phyloP scores from a whole-genome alignment of 2,797 vertebrate species.

The Channallabes apus region DNA sequence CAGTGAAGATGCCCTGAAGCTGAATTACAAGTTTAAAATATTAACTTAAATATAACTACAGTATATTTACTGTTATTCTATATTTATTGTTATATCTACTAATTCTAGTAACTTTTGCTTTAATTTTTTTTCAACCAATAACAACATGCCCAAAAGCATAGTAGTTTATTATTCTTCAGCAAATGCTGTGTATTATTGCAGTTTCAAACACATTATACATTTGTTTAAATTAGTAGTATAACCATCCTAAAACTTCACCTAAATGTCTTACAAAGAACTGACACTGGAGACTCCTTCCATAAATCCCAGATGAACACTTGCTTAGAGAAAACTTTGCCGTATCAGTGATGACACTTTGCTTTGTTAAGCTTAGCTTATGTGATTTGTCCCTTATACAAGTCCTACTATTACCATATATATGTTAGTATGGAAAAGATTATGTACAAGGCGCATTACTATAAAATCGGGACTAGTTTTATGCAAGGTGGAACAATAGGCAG shows the following conservation, averaged over 20 bases:
- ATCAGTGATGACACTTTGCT: neutral
- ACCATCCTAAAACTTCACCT: neutral
- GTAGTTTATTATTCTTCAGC: neutral
- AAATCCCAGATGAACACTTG: neutral
- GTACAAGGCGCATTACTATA: too few species aligned
- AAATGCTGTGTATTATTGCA: too few species aligned
- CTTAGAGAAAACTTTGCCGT: neutral
- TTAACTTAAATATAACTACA: too few species aligned
- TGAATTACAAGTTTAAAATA: too few species aligned
- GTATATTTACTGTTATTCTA: too few species aligned
- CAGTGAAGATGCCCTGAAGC: too few species aligned
- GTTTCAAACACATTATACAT: too few species aligned
- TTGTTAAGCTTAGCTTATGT: neutral
- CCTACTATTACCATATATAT: neutral
- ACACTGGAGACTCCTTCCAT: neutral
- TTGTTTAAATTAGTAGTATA: too few species aligned
- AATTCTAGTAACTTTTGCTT: too few species aligned
- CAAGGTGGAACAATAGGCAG: neutral
- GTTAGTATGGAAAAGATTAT: neutral
- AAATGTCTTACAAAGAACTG: neutral
- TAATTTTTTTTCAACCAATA: too few species aligned
- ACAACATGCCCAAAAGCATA: neutral
- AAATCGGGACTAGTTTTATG: neutral
- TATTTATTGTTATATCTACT: neutral
- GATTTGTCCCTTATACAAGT: neutral